These are phyloP conservation scores for Coreoperca whiteheadi DNA, from an alignment of 2,113 vertebrate species.

Conservation along the genomic window DNA sequence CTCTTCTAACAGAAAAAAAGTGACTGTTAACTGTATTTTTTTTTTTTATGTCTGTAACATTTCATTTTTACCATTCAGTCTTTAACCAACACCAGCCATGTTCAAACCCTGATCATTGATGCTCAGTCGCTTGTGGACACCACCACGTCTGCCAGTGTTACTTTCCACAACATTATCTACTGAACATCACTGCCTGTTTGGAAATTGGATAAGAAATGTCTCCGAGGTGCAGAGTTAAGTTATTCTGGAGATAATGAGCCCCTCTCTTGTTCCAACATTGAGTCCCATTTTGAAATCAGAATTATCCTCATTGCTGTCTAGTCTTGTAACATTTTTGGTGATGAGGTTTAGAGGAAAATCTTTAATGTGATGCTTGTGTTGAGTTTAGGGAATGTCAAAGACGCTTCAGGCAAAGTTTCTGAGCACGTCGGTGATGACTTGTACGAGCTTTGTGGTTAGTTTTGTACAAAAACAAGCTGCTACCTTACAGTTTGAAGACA, in stretches of 20 bases:
- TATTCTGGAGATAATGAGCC: conserved; percentile 32
- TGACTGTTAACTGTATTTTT: conserved; percentile 70
- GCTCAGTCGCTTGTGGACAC: not conserved
- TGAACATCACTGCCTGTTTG: conserved; percentile 35
- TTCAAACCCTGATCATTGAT: conserved; percentile 33
- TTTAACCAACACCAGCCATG: conserved; percentile 42
- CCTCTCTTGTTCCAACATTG: conserved; percentile 37
- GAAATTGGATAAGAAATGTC: conserved; percentile 4
- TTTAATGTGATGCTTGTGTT: not conserved
- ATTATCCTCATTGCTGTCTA: conserved; percentile 5
- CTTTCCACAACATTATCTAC: conserved; percentile 12
- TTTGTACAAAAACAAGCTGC: conserved; percentile 49
- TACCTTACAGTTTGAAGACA: conserved; percentile 40
- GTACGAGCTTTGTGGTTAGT: conserved; percentile 20
- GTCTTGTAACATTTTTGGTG: conserved; percentile 7
- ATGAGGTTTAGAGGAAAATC: conserved; percentile 5
- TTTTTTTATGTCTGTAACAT: conserved; percentile 41
- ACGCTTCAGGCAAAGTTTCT: conserved; percentile 37
- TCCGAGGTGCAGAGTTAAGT: conserved; percentile 18
- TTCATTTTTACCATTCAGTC: conserved; percentile 40
- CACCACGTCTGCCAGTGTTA: conserved; percentile 20
- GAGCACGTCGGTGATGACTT: conserved; percentile 39
- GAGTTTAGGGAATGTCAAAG: conserved; percentile 29
- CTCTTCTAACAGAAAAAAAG: conserved; percentile 47
- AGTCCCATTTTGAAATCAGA: conserved; percentile 30